Evolutionary conservation across 2,797 vertebrate species (phyloP).

Genomic region (Enteromius afrohamiltoni): DNA sequence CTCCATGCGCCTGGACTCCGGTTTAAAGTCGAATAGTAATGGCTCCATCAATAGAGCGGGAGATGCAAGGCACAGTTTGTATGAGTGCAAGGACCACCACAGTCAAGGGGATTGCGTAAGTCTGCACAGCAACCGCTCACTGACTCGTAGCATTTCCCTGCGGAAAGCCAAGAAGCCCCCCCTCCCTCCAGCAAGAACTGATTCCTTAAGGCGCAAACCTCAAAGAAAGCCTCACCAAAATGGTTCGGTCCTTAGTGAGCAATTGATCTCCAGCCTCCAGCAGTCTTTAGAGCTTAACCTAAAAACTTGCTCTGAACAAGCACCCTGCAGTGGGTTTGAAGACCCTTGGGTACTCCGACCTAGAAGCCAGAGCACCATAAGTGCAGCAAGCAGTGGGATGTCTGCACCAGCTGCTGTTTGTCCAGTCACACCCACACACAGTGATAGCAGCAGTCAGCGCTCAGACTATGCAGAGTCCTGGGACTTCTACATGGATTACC

Average conservation of each 20-base stretch:
- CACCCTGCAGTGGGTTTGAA: slow-evolving; percentile 77
- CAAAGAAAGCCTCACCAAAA: slow-evolving; percentile 72
- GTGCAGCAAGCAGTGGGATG: slow-evolving; percentile 79
- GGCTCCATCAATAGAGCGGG: slow-evolving; percentile 67
- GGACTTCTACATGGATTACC: slow-evolving; percentile 74
- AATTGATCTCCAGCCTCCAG: slow-evolving; percentile 80
- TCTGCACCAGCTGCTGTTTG: slow-evolving; percentile 75
- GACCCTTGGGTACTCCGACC: slow-evolving; percentile 90
- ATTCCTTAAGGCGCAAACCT: slow-evolving; percentile 84
- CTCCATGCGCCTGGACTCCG: slow-evolving; percentile 66
- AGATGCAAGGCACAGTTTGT: slow-evolving; percentile 73
- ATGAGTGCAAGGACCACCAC: slow-evolving; percentile 72
- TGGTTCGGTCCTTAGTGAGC: slow-evolving; percentile 79
- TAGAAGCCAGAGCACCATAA: slow-evolving; percentile 78
- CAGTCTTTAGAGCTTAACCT: slow-evolving; percentile 77
- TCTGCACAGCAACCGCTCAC: slow-evolving; percentile 73
- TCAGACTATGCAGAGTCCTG: slow-evolving; percentile 77
- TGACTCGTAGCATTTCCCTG: slow-evolving; percentile 86
- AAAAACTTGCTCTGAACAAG: slow-evolving; percentile 70
- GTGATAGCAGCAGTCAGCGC: slow-evolving; percentile 80
- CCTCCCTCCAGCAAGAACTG: slow-evolving; percentile 85
- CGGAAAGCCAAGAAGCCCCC: slow-evolving; percentile 91
- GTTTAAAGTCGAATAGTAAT: slow-evolving; percentile 66
- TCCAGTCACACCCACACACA: slow-evolving; percentile 79
- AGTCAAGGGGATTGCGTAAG: slow-evolving; percentile 65